Conservation (phyloP, 2,888 invertebrate species). For the Pantelozetes paolii region DNA sequence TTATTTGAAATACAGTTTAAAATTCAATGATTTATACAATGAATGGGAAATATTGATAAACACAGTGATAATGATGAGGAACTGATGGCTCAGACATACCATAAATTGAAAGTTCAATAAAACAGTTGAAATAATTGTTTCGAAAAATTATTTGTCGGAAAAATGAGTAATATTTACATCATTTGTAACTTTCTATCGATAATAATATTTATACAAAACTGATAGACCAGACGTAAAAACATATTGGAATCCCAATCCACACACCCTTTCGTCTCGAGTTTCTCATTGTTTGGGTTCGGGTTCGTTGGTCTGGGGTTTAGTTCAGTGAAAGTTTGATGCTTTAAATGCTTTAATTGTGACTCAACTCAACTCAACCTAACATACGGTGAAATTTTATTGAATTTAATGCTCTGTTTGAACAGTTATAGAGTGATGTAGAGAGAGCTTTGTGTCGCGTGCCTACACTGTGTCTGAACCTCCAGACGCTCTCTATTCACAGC, state of each 20-base stretch:
- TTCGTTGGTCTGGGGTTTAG: constrained; percentile 11
- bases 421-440: not conserved
- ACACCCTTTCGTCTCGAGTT: constrained; percentile 11
- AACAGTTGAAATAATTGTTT: too few relatives aligned
- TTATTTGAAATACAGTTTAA: too few relatives aligned
- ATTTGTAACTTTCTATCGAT: too few relatives aligned
- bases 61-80: too few relatives aligned
- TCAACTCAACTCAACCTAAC: not conserved
- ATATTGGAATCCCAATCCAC: not conserved
- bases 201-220: too few relatives aligned
- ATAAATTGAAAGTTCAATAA: too few relatives aligned
- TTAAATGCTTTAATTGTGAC: not conserved
- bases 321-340: constrained; percentile 27
- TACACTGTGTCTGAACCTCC: not conserved
- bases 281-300: constrained; percentile 24
- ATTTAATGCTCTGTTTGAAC: constrained; percentile 7
- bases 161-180: too few relatives aligned
- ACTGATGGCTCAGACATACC: too few relatives aligned
- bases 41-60: too few relatives aligned
- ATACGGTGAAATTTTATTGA: constrained; percentile 7
- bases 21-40: too few relatives aligned
- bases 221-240: not conserved
- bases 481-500: not conserved
- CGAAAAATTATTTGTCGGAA: too few relatives aligned
- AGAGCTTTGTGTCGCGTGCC: constrained; percentile 22